Conservation (phyloP, 2,888 invertebrate species). For the Scaptomyza reducta region DNA sequence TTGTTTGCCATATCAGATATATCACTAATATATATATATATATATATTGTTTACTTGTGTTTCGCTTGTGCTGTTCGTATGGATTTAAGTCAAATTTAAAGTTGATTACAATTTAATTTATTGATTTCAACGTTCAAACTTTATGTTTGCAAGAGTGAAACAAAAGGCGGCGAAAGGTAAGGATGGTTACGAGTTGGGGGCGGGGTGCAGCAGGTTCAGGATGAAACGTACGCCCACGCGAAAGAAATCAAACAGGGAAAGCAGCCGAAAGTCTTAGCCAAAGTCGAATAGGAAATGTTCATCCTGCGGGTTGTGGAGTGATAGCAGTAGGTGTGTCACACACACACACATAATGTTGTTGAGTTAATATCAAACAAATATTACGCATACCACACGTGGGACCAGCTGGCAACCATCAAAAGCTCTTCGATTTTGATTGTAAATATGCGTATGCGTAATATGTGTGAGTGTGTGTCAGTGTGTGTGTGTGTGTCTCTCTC, state of each 20-base stretch:
- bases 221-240: slow-evolving; percentile 4
- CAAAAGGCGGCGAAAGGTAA: background rate
- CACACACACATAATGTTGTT: slow-evolving; percentile 1
- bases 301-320: slow-evolving; percentile 6
- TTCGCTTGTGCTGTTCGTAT: background rate
- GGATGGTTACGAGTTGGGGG: background rate
- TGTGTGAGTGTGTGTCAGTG: background rate
- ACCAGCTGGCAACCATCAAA: slow-evolving; percentile 53
- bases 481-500: background rate
- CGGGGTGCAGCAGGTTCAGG: background rate
- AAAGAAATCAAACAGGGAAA: background rate
- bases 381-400: slow-evolving; percentile 65
- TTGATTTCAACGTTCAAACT: background rate
- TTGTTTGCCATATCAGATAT: background rate
- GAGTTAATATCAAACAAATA: slow-evolving; percentile 63
- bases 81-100: slow-evolving; percentile 1
- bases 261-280: slow-evolving; percentile 6
- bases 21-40: background rate
- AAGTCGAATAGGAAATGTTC: slow-evolving; percentile 13
- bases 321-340: background rate
- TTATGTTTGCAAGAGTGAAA: background rate
- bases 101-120: slow-evolving; percentile 11
- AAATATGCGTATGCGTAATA: background rate
- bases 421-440: slow-evolving; percentile 1
- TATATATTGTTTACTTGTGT: background rate